Percentiles rank a stretch among this genome's conserved stretches.
Evolutionary conservation across 2,113 vertebrate genomes (phyloP).

Genomic region (Tichodroma muraria): DNA sequence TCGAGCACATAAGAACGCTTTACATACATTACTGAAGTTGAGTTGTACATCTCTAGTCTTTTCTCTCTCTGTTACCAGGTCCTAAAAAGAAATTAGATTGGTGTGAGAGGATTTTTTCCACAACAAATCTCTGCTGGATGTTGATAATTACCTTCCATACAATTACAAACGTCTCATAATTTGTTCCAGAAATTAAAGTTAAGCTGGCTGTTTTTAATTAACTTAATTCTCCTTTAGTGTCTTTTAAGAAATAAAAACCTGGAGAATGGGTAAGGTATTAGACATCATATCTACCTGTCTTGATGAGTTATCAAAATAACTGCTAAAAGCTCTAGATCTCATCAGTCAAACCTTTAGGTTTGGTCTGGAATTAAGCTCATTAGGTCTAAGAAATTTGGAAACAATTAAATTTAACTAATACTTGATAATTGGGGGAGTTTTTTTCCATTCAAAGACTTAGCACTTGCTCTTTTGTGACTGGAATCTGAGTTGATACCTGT

Average conservation of each 20-base stretch:
- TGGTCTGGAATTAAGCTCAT: not conserved
- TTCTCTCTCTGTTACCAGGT: not conserved
- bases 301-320: not conserved
- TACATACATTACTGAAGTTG: fast-evolving
- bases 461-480: not conserved
- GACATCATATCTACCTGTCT: not conserved
- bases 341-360: not conserved
- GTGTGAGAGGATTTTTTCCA: not conserved
- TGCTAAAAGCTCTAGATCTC: not conserved
- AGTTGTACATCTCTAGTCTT: not conserved
- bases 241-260: not conserved
- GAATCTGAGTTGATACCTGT: not conserved
- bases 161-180: not conserved
- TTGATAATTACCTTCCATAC: not conserved
- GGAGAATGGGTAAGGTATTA: not conserved
- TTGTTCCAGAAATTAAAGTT: not conserved
- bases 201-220: not conserved
- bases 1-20: not conserved
- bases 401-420: not conserved
- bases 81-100: not conserved
- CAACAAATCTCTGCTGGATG: not conserved
- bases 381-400: not conserved
- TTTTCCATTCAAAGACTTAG: not conserved
- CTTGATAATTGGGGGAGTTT: not conserved
- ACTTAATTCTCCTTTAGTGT: not conserved